A percentile compares a stretch with the other conserved stretches of the same genome.
Evolutionary conservation across 2,888 invertebrate species (phyloP).

Genomic region (Halictus ligatus): DNA sequence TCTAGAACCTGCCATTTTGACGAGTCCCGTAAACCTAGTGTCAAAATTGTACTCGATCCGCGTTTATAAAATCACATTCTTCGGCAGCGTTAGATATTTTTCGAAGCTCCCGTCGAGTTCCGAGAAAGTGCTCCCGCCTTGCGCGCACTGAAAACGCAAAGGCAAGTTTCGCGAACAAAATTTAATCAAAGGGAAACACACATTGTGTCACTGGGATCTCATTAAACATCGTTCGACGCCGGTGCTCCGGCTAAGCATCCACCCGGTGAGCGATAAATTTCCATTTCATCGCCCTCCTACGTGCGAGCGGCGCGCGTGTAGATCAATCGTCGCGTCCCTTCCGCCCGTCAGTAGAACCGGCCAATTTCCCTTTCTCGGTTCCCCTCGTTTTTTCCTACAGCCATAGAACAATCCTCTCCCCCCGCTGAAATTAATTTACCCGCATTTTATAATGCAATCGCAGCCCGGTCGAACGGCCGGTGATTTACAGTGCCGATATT

Average conservation of each 20-base stretch:
- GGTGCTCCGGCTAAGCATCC: constrained; percentile 35
- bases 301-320: constrained; percentile 61
- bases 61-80: not conserved
- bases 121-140: not conserved
- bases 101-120: not conserved
- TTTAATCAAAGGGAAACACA: constrained; percentile 39
- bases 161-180: constrained; percentile 21
- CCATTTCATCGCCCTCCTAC: constrained; percentile 69
- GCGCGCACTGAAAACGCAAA: not conserved
- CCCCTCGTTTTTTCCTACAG: constrained; percentile 19
- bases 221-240: constrained; percentile 56
- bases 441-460: constrained; percentile 79
- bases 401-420: constrained; percentile 47
- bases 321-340: constrained; percentile 55
- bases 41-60: not conserved
- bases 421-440: constrained; percentile 78
- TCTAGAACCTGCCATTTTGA: not conserved
- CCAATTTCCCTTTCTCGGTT: constrained; percentile 23
- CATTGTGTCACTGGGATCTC: constrained; percentile 22
- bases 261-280: constrained; percentile 69
- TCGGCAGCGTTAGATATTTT: not conserved
- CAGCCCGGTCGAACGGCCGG: constrained; percentile 52
- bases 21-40: not conserved
- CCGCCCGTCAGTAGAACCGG: constrained; percentile 34
- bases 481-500: constrained; percentile 77